Evolutionary conservation across 2,888 invertebrate species (phyloP), one percentile per base, ranked within the genome.

Genomic region (Oxyscelio sp.): DNA sequence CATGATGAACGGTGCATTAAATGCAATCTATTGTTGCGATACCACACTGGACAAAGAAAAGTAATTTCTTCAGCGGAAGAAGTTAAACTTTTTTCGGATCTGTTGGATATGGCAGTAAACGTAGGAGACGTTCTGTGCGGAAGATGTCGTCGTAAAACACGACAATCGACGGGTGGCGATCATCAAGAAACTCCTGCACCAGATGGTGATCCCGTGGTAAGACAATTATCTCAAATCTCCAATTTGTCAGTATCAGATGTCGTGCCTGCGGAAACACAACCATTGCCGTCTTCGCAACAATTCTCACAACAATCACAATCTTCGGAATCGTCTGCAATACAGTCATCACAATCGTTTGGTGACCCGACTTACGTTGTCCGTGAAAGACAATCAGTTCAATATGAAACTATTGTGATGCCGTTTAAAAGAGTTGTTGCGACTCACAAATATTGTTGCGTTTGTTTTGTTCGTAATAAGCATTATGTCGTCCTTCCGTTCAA

Each of bases 391-490:
- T 4, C 21, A 8, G 24, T 21, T 40, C 34, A n/a, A 17, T 5
- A 11, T 15, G 71, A 71, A 50, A 59, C 8, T 34, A 24, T 71
- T 48, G 59, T 34, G 13, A 71, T 71, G 71, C 65, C 58, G 1
- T 65, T 75, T 5, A 54, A 65, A 15, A 22, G 65, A 48, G 21
- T 56, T 38, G 22, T 75, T 15, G 15, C 75, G 54, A 56, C 45
- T 15, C 66, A 75, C 24, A 75, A 48, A 34, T 66, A 58, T 66
- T 65, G 65, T 48, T 75, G 75, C 43, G 27, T 75, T 45, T 75
- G 75, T 34, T 15, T 38, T 38, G 17, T 8, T 22, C 52, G 11
- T 19, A 38, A 66, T 31, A 48, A 50, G 11, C 40, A 40, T 15
- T 52, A 54, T 56, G 9, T 50, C 5, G 63, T 75, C 19, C 34